phyloP scores from a whole-genome alignment of 1,140 invertebrate species.

The Eriosoma lanigerum region DNA sequence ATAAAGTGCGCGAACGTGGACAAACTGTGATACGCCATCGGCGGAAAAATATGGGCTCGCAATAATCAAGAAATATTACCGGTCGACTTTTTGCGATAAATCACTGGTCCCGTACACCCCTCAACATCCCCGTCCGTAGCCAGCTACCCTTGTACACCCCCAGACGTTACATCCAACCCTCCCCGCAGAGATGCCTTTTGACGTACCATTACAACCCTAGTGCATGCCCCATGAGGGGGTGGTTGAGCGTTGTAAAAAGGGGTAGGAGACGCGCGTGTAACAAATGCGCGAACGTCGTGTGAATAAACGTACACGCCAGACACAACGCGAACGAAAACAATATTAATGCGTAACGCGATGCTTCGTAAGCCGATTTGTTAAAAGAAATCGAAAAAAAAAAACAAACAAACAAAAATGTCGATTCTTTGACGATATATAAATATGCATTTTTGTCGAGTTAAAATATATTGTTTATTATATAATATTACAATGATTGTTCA shows the following conservation, averaged over 20 bases:
- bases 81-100: constrained; percentile 41
- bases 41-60: constrained; percentile 23
- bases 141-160: background rate
- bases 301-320: background rate
- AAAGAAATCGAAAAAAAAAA: constrained; percentile 18
- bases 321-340: constrained; percentile 4
- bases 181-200: background rate
- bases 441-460: background rate
- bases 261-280: background rate
- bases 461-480: too few species aligned
- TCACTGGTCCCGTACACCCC: background rate
- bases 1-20: constrained; percentile 47
- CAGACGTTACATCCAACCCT: background rate
- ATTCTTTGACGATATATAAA: background rate
- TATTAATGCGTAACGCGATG: constrained; percentile 13
- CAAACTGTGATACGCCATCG: constrained; percentile 20
- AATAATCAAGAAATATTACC: constrained; percentile 46
- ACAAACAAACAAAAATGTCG: too few species aligned
- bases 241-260: background rate
- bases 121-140: background rate
- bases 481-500: too few species aligned
- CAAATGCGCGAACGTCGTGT: constrained; percentile 7
- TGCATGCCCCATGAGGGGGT: background rate
- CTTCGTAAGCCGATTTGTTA: constrained; percentile 5
- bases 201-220: background rate